Evolutionary conservation across 2,888 invertebrate genomes (phyloP).

Genomic region (Callyntrura guangdongensis): DNA sequence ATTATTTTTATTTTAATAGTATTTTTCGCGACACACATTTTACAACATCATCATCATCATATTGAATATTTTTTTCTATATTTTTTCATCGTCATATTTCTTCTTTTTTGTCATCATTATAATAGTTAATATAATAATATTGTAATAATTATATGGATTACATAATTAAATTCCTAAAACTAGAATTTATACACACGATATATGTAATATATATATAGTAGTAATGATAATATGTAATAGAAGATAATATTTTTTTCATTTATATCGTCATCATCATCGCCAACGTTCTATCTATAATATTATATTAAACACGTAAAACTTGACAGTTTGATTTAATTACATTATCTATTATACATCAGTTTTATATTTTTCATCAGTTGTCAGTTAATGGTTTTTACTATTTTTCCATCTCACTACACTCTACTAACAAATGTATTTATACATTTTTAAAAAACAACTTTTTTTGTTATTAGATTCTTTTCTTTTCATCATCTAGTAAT

Average conservation of each 20-base stretch:
- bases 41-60: slow-evolving; percentile 73
- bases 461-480: neutral
- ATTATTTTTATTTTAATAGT: slow-evolving; percentile 72
- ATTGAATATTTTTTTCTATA: slow-evolving; percentile 54
- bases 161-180: slow-evolving; percentile 55
- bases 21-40: slow-evolving; percentile 72
- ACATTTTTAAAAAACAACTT: slow-evolving; percentile 13
- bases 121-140: slow-evolving; percentile 35
- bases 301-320: slow-evolving; percentile 16
- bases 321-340: neutral
- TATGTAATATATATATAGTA: slow-evolving; percentile 19
- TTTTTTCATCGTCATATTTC: slow-evolving; percentile 65
- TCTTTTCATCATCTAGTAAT: neutral
- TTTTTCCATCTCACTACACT: slow-evolving; percentile 7
- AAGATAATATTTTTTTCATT: neutral
- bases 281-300: neutral
- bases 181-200: neutral
- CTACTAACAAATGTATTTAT: neutral
- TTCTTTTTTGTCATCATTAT: slow-evolving; percentile 34
- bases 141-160: slow-evolving; percentile 13
- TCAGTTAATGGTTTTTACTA: slow-evolving; percentile 34
- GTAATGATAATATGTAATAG: slow-evolving; percentile 17
- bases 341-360: slow-evolving; percentile 56
- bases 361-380: slow-evolving; percentile 44
- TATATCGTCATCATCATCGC: slow-evolving; percentile 31